Percentiles rank a stretch among this genome's conserved stretches.
These are phyloP conservation scores for Protonibea diacanthus DNA, from an alignment of 2,797 vertebrate species.

Conservation along the genomic window DNA sequence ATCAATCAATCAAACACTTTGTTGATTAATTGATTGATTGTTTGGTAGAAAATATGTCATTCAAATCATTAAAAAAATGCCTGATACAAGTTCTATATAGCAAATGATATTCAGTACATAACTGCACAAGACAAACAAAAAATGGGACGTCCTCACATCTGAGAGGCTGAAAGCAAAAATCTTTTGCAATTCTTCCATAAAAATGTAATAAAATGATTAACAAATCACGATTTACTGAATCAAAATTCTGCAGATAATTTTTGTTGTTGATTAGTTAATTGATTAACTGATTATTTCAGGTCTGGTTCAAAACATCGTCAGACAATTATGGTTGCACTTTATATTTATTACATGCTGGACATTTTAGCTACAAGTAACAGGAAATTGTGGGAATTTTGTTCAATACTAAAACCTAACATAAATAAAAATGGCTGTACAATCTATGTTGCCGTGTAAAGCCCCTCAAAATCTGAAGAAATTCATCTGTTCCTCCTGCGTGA, in stretches of 20 bases:
- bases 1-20: neutral
- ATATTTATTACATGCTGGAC: neutral
- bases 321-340: neutral
- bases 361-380: neutral
- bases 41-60: neutral
- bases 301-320: neutral
- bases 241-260: neutral
- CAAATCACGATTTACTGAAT: neutral
- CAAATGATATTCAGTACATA: neutral
- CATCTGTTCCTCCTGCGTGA: conserved; percentile 34
- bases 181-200: neutral
- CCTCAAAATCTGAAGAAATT: conserved; percentile 8
- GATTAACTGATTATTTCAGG: neutral
- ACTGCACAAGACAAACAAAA: neutral
- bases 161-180: neutral
- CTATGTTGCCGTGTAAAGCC: conserved; percentile 17
- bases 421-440: conserved; percentile 18
- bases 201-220: neutral
- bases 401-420: neutral
- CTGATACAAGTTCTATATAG: neutral
- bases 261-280: neutral
- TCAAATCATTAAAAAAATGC: neutral
- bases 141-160: too few relatives aligned
- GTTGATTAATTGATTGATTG: neutral
- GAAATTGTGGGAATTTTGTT: neutral